These are phyloP conservation scores for Norana najaformis DNA, from an alignment of 2,888 invertebrate genomes.

Conservation along the genomic window DNA sequence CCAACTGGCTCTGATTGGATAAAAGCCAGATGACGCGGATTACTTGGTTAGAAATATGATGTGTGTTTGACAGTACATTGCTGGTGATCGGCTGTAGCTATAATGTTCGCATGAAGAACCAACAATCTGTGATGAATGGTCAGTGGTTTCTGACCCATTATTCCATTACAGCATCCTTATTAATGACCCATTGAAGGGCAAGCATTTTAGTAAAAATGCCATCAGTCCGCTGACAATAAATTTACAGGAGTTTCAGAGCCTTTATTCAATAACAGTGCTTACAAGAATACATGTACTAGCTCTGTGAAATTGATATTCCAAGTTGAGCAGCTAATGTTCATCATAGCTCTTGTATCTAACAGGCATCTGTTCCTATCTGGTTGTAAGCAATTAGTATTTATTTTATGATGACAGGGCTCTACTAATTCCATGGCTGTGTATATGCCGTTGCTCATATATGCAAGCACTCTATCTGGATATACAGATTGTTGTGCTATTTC, in stretches of 20 bases:
- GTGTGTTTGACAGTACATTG: constrained; percentile 13
- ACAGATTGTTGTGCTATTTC: background rate
- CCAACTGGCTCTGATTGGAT: constrained; percentile 9
- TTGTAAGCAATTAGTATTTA: constrained; percentile 13
- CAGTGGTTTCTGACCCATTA: constrained; percentile 17
- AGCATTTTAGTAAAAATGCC: background rate
- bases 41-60: constrained; percentile 10
- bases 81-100: background rate
- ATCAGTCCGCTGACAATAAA: background rate
- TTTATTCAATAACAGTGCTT: background rate
- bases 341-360: background rate
- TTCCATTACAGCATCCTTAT: constrained; percentile 15
- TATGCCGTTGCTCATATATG: background rate
- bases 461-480: too few species aligned
- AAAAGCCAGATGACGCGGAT: constrained; percentile 16
- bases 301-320: background rate
- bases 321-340: background rate
- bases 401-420: background rate
- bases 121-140: constrained; percentile 6
- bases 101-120: constrained; percentile 20
- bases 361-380: background rate
- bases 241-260: background rate
- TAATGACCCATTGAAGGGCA: constrained; percentile 7
- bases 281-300: background rate
- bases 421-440: background rate